phyloP scores from a whole-genome alignment of 1,140 invertebrate species.

The Branchinecta lindahli region DNA sequence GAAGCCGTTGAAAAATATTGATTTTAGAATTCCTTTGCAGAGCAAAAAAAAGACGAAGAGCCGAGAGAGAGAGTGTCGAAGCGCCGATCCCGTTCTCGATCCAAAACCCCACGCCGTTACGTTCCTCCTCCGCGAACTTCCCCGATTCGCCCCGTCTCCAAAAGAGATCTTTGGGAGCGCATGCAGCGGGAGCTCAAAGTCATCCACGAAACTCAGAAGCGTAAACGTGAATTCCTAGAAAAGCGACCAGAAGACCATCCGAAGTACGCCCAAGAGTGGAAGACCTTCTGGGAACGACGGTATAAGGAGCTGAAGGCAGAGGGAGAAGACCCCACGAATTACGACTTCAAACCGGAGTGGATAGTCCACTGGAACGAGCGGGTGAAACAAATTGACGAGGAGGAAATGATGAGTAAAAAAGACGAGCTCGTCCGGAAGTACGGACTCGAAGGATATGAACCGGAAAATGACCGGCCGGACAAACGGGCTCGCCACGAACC shows the following conservation, averaged over 20 bases:
- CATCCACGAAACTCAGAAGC: slow-evolving; percentile 27
- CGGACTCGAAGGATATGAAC: slow-evolving; percentile 28
- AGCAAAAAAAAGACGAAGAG: no score
- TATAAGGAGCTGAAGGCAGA: slow-evolving; percentile 61
- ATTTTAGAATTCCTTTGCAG: no score
- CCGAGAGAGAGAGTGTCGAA: neutral
- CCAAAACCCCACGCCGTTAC: neutral
- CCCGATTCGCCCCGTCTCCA: neutral
- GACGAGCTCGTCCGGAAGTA: slow-evolving; percentile 35
- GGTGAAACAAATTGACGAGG: slow-evolving; percentile 55
- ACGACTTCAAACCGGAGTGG: slow-evolving; percentile 75
- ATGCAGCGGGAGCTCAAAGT: neutral
- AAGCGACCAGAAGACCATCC: slow-evolving; percentile 72
- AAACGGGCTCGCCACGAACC: neutral
- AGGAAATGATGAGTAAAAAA: slow-evolving; percentile 41
- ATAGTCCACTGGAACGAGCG: slow-evolving; percentile 61
- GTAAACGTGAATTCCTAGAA: slow-evolving; percentile 50
- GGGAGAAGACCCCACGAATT: slow-evolving; percentile 52
- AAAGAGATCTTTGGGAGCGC: neutral
- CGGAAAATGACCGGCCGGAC: slow-evolving; percentile 12
- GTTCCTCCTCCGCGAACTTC: neutral
- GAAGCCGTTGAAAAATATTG: no score
- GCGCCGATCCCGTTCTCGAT: neutral
- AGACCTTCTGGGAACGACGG: slow-evolving; percentile 60
- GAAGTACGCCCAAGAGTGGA: slow-evolving; percentile 68